Conservation (phyloP, 2,797 vertebrate species). For the Molossus alvarezi region DNA sequence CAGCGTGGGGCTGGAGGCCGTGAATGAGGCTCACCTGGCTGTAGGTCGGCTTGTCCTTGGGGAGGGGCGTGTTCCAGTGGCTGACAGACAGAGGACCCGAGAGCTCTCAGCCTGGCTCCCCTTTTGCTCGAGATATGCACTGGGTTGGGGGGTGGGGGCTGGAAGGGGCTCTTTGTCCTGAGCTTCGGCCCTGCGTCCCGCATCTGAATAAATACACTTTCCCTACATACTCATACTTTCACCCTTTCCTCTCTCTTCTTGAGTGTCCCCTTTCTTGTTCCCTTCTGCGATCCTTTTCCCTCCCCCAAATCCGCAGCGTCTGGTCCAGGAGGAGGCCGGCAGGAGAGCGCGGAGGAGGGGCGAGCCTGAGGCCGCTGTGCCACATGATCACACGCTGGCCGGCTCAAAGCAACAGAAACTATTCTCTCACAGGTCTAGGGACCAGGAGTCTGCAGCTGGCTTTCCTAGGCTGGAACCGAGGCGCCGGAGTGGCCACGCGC, state of each 20-base stretch:
- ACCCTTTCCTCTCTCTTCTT: slow-evolving; percentile 8
- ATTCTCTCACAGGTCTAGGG: background rate
- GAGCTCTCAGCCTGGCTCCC: background rate
- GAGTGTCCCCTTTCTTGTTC: background rate
- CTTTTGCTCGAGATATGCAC: background rate
- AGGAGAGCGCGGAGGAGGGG: background rate
- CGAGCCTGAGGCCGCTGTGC: background rate
- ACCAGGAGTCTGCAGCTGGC: background rate
- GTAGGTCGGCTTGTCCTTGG: background rate
- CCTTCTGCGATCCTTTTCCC: background rate
- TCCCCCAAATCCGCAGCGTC: background rate
- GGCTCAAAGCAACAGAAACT: too few relatives aligned
- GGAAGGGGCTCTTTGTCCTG: background rate
- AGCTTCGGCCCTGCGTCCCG: background rate
- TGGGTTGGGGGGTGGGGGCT: background rate
- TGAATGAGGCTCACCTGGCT: background rate
- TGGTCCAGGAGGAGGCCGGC: background rate
- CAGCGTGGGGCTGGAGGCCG: background rate
- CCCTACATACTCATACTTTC: background rate
- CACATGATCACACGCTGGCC: background rate
- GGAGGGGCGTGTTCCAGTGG: background rate
- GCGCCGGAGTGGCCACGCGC: background rate
- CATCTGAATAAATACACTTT: background rate
- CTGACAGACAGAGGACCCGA: background rate
- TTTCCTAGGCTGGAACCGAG: background rate